Conservation (phyloP, 2,113 vertebrate genomes). For the Xiphophorus hellerii region DNA sequence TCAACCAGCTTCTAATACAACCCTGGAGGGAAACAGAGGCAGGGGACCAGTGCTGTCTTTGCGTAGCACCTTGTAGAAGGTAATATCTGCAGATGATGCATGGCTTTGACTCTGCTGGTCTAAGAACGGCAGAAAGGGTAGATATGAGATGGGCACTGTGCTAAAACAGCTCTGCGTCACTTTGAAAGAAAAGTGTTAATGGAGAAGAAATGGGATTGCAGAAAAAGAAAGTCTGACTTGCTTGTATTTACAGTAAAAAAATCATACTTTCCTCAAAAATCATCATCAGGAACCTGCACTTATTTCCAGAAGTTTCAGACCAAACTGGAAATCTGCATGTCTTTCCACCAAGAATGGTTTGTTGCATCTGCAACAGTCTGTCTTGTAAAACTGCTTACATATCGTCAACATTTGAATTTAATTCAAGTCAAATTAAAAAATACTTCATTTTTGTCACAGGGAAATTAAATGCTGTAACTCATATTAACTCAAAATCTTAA, state of each 20-base stretch:
- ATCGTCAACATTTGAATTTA: neutral
- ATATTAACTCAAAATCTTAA: too few species aligned
- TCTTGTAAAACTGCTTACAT: slow-evolving; percentile 2
- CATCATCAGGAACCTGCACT: neutral
- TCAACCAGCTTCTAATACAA: slow-evolving; percentile 55
- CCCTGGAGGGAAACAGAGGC: slow-evolving; percentile 16
- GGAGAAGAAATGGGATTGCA: neutral
- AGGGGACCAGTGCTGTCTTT: slow-evolving; percentile 8
- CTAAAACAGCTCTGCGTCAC: slow-evolving; percentile 17
- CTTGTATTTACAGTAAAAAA: neutral
- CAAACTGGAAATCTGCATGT: slow-evolving; percentile 15
- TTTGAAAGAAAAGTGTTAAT: neutral
- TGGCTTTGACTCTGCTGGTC: slow-evolving; percentile 40
- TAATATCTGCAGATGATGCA: slow-evolving; percentile 25
- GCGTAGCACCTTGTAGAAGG: slow-evolving; percentile 11
- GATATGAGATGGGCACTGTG: slow-evolving; percentile 30
- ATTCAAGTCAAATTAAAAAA: too few species aligned
- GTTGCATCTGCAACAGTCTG: neutral
- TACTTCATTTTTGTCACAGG: too few species aligned
- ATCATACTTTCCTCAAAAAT: neutral
- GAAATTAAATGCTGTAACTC: too few species aligned
- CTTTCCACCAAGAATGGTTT: neutral
- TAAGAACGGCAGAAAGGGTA: slow-evolving; percentile 13
- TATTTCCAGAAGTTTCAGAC: neutral
- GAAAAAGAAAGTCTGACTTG: neutral